Evolutionary conservation across 2,113 vertebrate species (phyloP).

Genomic region (Burhinus oedicnemus): DNA sequence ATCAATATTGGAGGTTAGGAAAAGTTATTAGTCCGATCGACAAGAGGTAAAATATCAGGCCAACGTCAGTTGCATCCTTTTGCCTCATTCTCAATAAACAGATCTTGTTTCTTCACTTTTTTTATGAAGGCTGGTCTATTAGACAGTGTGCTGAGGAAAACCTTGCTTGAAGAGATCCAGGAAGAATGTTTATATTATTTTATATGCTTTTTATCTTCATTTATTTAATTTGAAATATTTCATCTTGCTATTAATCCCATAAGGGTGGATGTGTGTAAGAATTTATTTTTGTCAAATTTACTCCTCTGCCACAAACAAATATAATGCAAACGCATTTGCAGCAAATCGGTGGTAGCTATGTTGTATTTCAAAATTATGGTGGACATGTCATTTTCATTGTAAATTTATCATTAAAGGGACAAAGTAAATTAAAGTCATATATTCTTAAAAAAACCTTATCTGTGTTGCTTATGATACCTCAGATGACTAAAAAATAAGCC

Average conservation of each 20-base stretch:
- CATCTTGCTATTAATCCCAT: not conserved
- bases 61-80: slow-evolving; percentile 50
- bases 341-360: not conserved
- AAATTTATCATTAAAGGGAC: slow-evolving; percentile 64
- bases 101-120: slow-evolving; percentile 23
- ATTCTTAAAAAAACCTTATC: slow-evolving; percentile 36
- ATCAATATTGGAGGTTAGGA: not conserved
- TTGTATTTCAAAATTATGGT: slow-evolving; percentile 44
- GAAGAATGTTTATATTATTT: not conserved
- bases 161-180: not conserved
- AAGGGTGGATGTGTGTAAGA: not conserved
- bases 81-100: slow-evolving; percentile 64
- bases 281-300: slow-evolving; percentile 27
- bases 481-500: not conserved
- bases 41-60: slow-evolving; percentile 63
- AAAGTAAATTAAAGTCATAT: slow-evolving; percentile 65
- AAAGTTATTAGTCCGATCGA: slow-evolving; percentile 26
- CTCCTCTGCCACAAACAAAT: not conserved
- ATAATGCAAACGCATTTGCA: slow-evolving; percentile 28
- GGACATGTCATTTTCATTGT: slow-evolving; percentile 56
- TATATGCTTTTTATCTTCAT: not conserved
- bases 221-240: slow-evolving; percentile 4
- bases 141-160: not conserved
- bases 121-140: not conserved
- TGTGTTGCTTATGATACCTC: slow-evolving; percentile 60